Percentiles rank a stretch among this genome's conserved stretches.
Conservation (phyloP, 2,797 vertebrate species). For the Phalloptychus januarius region DNA sequence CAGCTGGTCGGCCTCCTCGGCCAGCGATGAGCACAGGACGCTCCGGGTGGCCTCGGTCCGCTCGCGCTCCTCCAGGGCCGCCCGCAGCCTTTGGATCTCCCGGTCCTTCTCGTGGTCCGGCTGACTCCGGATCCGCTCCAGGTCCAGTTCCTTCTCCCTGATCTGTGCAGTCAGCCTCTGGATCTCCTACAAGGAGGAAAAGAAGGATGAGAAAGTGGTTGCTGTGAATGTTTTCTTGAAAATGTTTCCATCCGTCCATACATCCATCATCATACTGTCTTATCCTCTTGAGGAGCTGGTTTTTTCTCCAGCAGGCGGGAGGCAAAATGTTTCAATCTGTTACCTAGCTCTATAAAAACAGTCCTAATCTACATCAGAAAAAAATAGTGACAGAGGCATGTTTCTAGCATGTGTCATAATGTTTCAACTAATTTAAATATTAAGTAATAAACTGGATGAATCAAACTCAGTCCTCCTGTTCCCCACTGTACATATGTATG, state of each 20-base stretch:
- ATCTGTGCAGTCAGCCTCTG: conserved; percentile 80
- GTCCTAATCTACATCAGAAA: not conserved
- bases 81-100: conserved; percentile 82
- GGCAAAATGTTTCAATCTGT: not conserved
- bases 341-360: not conserved
- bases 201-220: not conserved
- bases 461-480: not conserved
- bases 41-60: conserved; percentile 83
- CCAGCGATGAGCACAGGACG: conserved; percentile 87
- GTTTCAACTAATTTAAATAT: not conserved
- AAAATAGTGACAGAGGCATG: not conserved
- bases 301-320: too few relatives aligned
- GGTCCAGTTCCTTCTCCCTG: conserved; percentile 82
- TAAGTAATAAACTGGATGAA: not conserved
- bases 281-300: too few relatives aligned
- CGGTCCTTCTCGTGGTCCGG: conserved; percentile 83
- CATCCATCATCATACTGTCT: too few relatives aligned
- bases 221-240: not conserved
- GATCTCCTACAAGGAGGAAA: conserved; percentile 80
- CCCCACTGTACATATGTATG: not conserved
- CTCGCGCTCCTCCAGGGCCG: conserved; percentile 80
- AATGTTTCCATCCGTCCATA: not conserved
- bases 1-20: conserved; percentile 87
- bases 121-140: conserved; percentile 75
- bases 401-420: not conserved